These are phyloP conservation scores for Biston stratarius DNA, from an alignment of 2,888 invertebrate species.

Conservation along the genomic window DNA sequence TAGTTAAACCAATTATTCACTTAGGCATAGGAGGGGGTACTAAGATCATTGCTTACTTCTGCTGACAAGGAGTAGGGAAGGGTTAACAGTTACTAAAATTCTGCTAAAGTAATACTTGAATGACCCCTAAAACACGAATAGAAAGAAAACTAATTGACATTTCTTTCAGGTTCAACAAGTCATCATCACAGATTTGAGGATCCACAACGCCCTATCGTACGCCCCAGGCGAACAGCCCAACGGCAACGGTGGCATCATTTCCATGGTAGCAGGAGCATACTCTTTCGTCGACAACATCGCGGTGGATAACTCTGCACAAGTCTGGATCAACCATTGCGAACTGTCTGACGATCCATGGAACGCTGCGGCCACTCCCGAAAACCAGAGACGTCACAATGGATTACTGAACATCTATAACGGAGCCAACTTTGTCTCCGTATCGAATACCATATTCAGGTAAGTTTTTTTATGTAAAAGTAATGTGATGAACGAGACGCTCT, in stretches of 20 bases:
- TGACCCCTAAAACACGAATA: no score
- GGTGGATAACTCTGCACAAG: not conserved
- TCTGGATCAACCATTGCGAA: conserved; percentile 14
- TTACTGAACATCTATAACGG: conserved; percentile 14
- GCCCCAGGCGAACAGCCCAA: conserved; percentile 12
- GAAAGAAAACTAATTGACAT: no score
- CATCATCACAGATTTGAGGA: conserved; percentile 1
- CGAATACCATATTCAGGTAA: conserved; percentile 15
- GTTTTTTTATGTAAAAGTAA: not conserved
- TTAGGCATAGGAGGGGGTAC: no score
- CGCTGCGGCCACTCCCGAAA: conserved; percentile 8
- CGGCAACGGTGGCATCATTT: conserved; percentile 8
- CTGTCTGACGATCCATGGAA: conserved; percentile 17
- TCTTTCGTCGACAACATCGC: conserved; percentile 18
- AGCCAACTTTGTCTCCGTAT: conserved; percentile 13
- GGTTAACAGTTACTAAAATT: no score
- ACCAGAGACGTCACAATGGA: conserved; percentile 18
- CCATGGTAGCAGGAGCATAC: not conserved
- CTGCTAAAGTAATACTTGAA: no score
- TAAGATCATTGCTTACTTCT: no score
- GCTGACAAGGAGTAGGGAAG: no score
- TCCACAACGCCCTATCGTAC: conserved; percentile 14
- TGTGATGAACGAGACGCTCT: no score
- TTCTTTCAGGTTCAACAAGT: conserved; percentile 6
- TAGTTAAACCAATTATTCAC: no score